These are phyloP conservation scores for Phoenicopterus ruber DNA, from an alignment of 2,113 vertebrate species.

Conservation along the genomic window DNA sequence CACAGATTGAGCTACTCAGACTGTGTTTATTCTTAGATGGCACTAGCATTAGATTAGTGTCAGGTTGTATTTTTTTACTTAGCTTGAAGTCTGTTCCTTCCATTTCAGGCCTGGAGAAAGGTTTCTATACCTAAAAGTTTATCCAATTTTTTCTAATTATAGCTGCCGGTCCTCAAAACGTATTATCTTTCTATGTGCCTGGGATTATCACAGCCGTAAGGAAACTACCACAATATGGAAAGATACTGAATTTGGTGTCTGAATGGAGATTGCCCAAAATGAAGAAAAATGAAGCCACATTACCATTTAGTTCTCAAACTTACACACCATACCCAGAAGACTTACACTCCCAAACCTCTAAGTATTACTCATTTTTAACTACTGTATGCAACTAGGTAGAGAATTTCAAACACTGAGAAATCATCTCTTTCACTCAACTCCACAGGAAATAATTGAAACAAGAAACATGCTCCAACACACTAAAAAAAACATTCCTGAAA, in stretches of 20 bases:
- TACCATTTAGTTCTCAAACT: neutral
- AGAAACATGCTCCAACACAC: neutral
- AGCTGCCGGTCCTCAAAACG: neutral
- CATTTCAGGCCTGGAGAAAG: neutral
- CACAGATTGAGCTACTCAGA: neutral
- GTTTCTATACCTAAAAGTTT: neutral
- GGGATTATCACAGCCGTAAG: neutral
- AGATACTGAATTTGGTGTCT: neutral
- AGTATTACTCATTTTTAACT: neutral
- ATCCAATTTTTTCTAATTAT: neutral
- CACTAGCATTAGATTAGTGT: neutral
- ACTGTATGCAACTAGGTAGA: neutral
- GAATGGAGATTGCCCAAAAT: neutral
- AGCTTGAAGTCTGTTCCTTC: neutral
- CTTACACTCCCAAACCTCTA: neutral
- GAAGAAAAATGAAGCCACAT: slow-evolving; percentile 10
- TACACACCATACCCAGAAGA: neutral
- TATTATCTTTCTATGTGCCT: neutral
- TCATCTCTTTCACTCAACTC: neutral
- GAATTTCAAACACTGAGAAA: neutral
- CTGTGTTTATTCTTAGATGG: neutral
- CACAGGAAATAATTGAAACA: neutral
- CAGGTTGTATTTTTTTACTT: neutral
- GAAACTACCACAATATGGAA: neutral
- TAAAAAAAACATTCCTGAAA: neutral